Conservation (phyloP, 1,140 invertebrate genomes). For the Temnothorax longispinosus region DNA sequence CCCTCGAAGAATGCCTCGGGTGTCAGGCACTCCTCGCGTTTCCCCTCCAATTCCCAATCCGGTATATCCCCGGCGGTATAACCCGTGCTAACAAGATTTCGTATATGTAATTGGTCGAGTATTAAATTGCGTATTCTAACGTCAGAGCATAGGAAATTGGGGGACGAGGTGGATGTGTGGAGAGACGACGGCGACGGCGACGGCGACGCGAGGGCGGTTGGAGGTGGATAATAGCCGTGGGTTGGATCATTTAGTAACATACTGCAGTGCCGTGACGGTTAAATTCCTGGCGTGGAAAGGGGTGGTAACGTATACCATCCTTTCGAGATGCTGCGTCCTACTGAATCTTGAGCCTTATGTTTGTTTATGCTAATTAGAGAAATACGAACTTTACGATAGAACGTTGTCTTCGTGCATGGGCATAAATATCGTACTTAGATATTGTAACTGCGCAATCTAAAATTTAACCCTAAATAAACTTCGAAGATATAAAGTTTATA, state of each 20-base stretch:
- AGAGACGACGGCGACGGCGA: conserved; percentile 30
- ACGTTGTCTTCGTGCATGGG: background rate
- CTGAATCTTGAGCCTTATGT: background rate
- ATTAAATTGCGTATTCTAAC: conserved; percentile 86
- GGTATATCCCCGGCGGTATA: conserved; percentile 79
- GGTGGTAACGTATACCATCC: conserved; percentile 33
- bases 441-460: background rate
- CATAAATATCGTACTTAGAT: background rate
- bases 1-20: conserved; percentile 83
- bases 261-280: conserved; percentile 83
- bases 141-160: conserved; percentile 71
- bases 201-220: conserved; percentile 17
- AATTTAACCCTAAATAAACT: background rate
- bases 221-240: conserved; percentile 82
- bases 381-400: conserved; percentile 15
- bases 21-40: conserved; percentile 73
- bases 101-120: conserved; percentile 86
- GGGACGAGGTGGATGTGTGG: conserved; percentile 62
- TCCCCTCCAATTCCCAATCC: conserved; percentile 63
- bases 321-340: background rate
- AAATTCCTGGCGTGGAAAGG: conserved; percentile 62
- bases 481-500: background rate
- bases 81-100: conserved; percentile 86
- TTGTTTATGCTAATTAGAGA: conserved; percentile 30
- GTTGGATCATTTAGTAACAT: conserved; percentile 85